phyloP scores from a whole-genome alignment of 2,113 vertebrate species.

The Gavia stellata region DNA sequence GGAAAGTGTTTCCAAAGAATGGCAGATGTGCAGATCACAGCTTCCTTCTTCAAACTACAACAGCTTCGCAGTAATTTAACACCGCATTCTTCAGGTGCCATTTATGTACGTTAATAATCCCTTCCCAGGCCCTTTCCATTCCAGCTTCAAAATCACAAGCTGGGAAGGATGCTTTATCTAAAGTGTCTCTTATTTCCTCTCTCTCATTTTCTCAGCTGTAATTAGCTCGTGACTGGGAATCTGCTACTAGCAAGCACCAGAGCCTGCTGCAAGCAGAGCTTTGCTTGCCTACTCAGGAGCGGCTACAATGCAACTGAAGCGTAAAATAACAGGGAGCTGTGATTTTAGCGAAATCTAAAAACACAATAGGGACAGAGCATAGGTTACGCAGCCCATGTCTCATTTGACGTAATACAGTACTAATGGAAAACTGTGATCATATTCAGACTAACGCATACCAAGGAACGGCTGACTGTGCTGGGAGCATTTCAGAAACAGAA shows the following conservation, averaged over 20 bases:
- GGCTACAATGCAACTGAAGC: not conserved
- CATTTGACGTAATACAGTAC: not conserved
- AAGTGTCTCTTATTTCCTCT: constrained; percentile 34
- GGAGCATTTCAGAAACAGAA: not conserved
- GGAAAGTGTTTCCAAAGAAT: constrained; percentile 36
- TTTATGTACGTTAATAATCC: constrained; percentile 14
- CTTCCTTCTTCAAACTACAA: constrained; percentile 22
- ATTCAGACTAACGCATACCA: not conserved
- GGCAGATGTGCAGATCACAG: constrained; percentile 50
- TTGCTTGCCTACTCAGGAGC: not conserved
- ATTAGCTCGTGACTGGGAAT: constrained; percentile 36
- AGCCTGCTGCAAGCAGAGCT: not conserved
- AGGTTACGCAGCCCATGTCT: not conserved
- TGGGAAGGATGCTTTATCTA: constrained; percentile 25
- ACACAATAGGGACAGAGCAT: not conserved
- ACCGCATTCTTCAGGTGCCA: constrained; percentile 51
- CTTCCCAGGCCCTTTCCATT: constrained; percentile 39
- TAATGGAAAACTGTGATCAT: not conserved
- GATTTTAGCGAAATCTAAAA: not conserved
- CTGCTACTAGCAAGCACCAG: not conserved
- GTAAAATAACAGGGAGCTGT: not conserved
- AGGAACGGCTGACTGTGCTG: not conserved
- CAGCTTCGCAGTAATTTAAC: constrained; percentile 39
- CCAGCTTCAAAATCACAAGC: constrained; percentile 42
- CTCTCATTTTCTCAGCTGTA: constrained; percentile 9